Evolutionary conservation across 2,888 invertebrate genomes (phyloP).

Genomic region (Diploptera punctata): DNA sequence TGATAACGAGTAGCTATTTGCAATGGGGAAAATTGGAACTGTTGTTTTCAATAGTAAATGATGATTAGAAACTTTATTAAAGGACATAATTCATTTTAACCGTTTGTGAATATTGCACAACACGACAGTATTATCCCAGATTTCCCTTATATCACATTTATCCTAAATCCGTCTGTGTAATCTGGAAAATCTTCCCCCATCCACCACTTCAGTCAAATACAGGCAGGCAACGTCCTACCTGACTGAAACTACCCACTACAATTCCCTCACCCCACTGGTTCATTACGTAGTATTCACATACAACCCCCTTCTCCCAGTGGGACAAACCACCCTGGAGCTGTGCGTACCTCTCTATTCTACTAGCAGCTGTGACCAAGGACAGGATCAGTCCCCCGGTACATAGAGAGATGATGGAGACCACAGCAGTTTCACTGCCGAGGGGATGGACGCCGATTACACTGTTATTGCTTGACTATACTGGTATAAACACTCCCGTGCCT

Average conservation of each 20-base stretch:
- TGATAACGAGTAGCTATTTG: no score
- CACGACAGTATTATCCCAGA: no score
- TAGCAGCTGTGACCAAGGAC: constrained; percentile 28
- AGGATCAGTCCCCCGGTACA: constrained; percentile 1
- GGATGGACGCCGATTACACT: constrained; percentile 9
- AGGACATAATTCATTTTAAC: no score
- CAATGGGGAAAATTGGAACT: no score
- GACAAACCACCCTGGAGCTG: constrained; percentile 26
- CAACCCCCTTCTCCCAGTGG: constrained; percentile 22
- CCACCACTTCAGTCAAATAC: constrained; percentile 15
- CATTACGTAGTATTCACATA: constrained; percentile 36
- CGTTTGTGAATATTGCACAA: no score
- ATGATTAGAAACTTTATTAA: no score
- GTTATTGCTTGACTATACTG: constrained; percentile 23
- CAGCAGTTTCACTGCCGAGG: not conserved
- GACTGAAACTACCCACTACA: not conserved
- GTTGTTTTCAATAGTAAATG: no score
- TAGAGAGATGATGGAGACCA: constrained; percentile 7
- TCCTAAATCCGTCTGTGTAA: not conserved
- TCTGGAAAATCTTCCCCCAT: not conserved
- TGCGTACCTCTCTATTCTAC: constrained; percentile 7
- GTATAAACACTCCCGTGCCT: not conserved
- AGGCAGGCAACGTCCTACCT: constrained; percentile 2
- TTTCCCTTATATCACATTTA: constrained; percentile 19
- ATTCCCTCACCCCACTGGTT: constrained; percentile 8